phyloP scores from a whole-genome alignment of 2,113 vertebrate species.

The Todiramphus chloris region DNA sequence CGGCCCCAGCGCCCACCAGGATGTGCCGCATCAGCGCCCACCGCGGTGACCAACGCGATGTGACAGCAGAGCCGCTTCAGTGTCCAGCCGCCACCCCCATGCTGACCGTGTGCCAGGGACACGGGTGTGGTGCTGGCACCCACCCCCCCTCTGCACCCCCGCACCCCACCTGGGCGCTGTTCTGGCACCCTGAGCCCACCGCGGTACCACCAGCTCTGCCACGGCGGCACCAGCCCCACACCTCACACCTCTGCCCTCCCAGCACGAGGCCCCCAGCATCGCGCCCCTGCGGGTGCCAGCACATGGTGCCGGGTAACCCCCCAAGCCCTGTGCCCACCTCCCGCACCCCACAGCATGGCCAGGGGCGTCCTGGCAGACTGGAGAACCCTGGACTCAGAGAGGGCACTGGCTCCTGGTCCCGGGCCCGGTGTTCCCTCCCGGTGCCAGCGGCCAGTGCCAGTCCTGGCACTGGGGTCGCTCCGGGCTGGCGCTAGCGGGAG shows the following conservation, averaged over 20 bases:
- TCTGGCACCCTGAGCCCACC: background rate
- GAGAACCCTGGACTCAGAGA: background rate
- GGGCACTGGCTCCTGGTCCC: background rate
- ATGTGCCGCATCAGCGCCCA: too few species aligned
- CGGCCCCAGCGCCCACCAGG: background rate
- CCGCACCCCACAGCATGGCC: background rate
- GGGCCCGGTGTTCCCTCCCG: background rate
- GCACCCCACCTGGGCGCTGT: background rate
- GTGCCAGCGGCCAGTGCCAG: background rate
- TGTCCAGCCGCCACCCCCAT: background rate
- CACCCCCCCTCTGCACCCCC: background rate
- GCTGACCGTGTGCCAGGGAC: background rate
- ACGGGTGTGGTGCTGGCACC: background rate
- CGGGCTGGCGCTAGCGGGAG: background rate
- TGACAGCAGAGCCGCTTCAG: background rate
- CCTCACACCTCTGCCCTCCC: too few species aligned
- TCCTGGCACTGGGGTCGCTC: background rate
- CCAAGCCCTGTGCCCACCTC: too few species aligned
- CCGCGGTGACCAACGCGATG: background rate
- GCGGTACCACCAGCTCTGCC: background rate
- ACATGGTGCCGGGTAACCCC: background rate
- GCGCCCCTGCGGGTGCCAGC: too few species aligned
- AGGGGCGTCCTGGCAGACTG: background rate
- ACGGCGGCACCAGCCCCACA: background rate
- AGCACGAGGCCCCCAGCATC: too few species aligned